Percentiles rank a stretch among this genome's conserved stretches.
Conservation (phyloP, 2,113 vertebrate species). For the Rhineura floridana region DNA sequence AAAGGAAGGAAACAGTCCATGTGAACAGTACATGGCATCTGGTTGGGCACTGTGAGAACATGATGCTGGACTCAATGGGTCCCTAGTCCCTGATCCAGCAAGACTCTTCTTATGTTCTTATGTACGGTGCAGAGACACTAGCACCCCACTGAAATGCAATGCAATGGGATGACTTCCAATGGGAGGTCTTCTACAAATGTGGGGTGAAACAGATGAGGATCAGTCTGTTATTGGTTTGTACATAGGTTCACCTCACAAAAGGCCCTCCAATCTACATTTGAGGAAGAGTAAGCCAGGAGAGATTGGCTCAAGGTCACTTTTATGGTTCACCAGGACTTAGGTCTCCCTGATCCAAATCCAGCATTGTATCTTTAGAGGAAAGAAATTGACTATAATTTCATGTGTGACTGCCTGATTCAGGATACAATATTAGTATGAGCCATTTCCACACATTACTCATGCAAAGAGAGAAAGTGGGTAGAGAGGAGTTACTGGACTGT, state of each 20-base stretch:
- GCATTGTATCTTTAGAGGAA: neutral
- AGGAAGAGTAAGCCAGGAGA: neutral
- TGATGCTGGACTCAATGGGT: no score
- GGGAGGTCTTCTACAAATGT: neutral
- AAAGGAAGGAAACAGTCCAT: neutral
- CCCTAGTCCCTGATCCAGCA: no score
- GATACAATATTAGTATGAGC: no score
- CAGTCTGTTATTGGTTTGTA: no score
- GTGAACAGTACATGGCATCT: neutral
- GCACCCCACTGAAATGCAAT: neutral
- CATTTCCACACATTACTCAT: no score
- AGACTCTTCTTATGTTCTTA: no score
- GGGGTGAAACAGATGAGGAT: neutral
- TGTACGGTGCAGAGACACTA: neutral
- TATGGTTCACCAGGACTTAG: neutral
- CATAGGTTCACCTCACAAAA: no score
- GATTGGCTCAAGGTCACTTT: neutral
- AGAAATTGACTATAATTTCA: no score
- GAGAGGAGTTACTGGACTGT: no score
- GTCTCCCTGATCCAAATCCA: neutral
- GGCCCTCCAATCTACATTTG: neutral
- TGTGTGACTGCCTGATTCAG: no score
- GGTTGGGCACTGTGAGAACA: no score
- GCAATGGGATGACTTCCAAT: neutral
- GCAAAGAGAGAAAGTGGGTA: no score